Percentiles rank a stretch among this genome's conserved stretches.
Evolutionary conservation across 2,888 invertebrate genomes (phyloP).

Genomic region (Zootermopsis nevadensis): DNA sequence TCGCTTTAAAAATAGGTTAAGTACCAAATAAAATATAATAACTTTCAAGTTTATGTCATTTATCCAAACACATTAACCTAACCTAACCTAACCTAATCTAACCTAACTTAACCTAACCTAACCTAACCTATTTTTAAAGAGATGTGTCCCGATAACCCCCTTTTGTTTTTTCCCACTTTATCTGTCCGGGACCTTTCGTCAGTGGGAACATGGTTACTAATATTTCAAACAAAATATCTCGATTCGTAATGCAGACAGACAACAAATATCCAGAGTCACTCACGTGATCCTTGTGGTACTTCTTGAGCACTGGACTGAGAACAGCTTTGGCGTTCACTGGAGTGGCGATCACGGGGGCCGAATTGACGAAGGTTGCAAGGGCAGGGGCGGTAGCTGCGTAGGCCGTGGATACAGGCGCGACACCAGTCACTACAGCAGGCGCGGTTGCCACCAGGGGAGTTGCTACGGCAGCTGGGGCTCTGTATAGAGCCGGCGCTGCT

Average conservation of each 20-base stretch:
- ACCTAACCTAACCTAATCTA: too few species aligned
- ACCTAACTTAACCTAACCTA: too few species aligned
- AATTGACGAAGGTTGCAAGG: conserved; percentile 56
- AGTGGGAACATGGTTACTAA: too few species aligned
- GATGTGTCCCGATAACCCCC: too few species aligned
- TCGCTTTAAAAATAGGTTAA: too few species aligned
- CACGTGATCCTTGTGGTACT: conserved; percentile 74
- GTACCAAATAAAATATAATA: too few species aligned
- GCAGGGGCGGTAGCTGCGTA: conserved; percentile 50
- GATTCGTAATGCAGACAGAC: too few species aligned
- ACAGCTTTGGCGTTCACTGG: conserved; percentile 57
- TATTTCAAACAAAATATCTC: too few species aligned
- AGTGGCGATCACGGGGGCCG: conserved; percentile 55
- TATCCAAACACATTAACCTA: too few species aligned
- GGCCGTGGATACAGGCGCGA: conserved; percentile 55
- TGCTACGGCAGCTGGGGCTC: conserved; percentile 60
- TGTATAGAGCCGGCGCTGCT: conserved; percentile 20
- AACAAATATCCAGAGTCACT: conserved; percentile 59
- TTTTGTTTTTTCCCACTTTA: too few species aligned
- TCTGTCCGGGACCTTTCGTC: too few species aligned
- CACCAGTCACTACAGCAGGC: conserved; percentile 47
- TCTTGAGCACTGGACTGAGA: conserved; percentile 69
- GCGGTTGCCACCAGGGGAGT: conserved; percentile 60
- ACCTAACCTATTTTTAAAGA: conserved; percentile 4
- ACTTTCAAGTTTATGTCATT: too few species aligned